These are phyloP conservation scores for Torymus auratus DNA, from an alignment of 2,888 invertebrate genomes.

Conservation along the genomic window DNA sequence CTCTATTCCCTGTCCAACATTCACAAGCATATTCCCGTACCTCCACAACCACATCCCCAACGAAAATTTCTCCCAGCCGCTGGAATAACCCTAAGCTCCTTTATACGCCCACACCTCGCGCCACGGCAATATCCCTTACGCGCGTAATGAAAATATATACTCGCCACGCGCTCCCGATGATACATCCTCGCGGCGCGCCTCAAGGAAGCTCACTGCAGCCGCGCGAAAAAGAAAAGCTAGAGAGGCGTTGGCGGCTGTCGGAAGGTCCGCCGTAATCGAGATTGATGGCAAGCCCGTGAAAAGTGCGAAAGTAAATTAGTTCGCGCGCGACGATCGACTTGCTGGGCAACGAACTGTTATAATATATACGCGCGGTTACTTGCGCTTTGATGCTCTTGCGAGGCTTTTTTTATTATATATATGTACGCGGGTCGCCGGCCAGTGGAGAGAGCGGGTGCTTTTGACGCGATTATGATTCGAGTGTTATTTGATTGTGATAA, in stretches of 20 bases:
- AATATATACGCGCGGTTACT: background rate
- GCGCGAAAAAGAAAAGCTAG: conserved; percentile 60
- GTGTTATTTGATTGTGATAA: too few relatives aligned
- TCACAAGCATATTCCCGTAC: too few relatives aligned
- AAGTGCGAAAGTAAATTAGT: conserved; percentile 67
- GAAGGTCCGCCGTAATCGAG: conserved; percentile 70
- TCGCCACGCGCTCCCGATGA: conserved; percentile 8
- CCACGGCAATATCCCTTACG: background rate
- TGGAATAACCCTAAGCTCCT: background rate
- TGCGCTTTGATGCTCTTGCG: background rate
- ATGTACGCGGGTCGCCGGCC: too few relatives aligned
- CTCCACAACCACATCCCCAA: too few relatives aligned
- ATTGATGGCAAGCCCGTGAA: conserved; percentile 69
- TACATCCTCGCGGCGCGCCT: conserved; percentile 21
- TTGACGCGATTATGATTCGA: too few relatives aligned
- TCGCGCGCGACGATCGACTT: conserved; percentile 52
- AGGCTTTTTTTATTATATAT: too few relatives aligned
- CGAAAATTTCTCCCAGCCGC: too few relatives aligned
- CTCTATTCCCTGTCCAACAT: too few relatives aligned
- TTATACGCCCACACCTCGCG: background rate
- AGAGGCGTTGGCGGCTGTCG: conserved; percentile 65
- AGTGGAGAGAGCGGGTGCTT: too few relatives aligned
- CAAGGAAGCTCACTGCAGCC: background rate
- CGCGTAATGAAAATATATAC: conserved; percentile 30
- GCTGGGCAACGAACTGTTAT: conserved; percentile 6